These are phyloP conservation scores for Crotalus tigris DNA, from an alignment of 2,113 vertebrate species.

Conservation along the genomic window DNA sequence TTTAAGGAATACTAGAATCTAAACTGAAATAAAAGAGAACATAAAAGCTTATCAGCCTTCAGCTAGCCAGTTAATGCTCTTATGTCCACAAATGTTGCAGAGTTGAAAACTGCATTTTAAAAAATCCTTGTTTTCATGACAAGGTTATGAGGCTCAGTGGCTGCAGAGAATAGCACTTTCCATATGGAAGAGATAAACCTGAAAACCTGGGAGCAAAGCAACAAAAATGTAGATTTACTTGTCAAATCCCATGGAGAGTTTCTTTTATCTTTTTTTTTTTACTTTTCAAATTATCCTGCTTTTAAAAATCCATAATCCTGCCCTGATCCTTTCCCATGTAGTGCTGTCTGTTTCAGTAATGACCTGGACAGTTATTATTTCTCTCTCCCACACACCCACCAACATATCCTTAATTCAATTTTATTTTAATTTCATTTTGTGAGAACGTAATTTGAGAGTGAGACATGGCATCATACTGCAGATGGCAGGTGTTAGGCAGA, in stretches of 20 bases:
- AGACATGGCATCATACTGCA: conserved; percentile 15
- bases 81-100: neutral
- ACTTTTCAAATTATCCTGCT: conserved; percentile 21
- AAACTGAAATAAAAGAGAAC: neutral
- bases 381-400: conserved; percentile 13
- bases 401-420: conserved; percentile 42
- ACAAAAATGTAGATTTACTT: neutral
- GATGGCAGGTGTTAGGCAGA: conserved; percentile 38
- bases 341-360: neutral
- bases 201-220: neutral
- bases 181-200: neutral
- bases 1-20: neutral
- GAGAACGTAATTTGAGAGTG: conserved; percentile 43
- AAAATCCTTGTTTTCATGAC: neutral
- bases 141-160: neutral
- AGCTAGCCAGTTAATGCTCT: neutral
- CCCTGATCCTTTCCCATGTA: neutral
- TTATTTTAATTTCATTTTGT: conserved; percentile 48
- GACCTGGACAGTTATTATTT: neutral
- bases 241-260: neutral
- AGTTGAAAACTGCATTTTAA: neutral
- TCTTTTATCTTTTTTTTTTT: neutral
- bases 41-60: neutral
- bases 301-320: conserved; percentile 7
- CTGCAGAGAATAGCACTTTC: neutral